Percentiles rank a stretch among this genome's conserved stretches.
Evolutionary conservation across 2,888 invertebrate species (phyloP).

Genomic region (Tribolium freemani): DNA sequence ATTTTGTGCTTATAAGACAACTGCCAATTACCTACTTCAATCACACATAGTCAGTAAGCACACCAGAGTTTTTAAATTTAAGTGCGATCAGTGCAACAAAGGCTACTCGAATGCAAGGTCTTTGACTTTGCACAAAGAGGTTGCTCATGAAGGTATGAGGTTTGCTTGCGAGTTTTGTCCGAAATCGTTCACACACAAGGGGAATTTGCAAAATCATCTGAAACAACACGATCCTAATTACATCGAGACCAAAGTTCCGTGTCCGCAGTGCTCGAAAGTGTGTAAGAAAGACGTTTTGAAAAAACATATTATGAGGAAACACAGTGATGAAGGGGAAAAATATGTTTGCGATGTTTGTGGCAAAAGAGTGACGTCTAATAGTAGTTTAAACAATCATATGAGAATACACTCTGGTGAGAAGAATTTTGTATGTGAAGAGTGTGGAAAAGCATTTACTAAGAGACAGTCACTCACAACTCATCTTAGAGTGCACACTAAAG

Average conservation of each 20-base stretch:
- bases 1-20: not conserved
- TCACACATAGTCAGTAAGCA: constrained; percentile 30
- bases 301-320: constrained; percentile 59
- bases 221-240: constrained; percentile 45
- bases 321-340: constrained; percentile 55
- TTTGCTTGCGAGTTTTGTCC: constrained; percentile 54
- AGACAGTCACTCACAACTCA: constrained; percentile 57
- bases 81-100: constrained; percentile 34
- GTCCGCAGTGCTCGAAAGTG: constrained; percentile 64
- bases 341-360: constrained; percentile 58
- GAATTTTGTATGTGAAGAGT: not conserved
- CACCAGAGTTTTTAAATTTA: constrained; percentile 39
- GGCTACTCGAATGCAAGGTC: constrained; percentile 11
- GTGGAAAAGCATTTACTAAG: constrained; percentile 19
- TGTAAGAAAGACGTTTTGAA: constrained; percentile 51
- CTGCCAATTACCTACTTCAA: constrained; percentile 8
- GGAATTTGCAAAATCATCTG: constrained; percentile 35
- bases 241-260: constrained; percentile 50
- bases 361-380: constrained; percentile 46
- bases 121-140: not conserved
- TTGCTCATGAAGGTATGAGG: constrained; percentile 53
- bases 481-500: constrained; percentile 70
- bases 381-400: constrained; percentile 52
- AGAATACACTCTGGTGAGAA: not conserved
- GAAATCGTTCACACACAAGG: constrained; percentile 43